Base-by-base conservation (phyloP, 2,113 vertebrate genomes). In the Erythrocercus mccallii region DNA sequence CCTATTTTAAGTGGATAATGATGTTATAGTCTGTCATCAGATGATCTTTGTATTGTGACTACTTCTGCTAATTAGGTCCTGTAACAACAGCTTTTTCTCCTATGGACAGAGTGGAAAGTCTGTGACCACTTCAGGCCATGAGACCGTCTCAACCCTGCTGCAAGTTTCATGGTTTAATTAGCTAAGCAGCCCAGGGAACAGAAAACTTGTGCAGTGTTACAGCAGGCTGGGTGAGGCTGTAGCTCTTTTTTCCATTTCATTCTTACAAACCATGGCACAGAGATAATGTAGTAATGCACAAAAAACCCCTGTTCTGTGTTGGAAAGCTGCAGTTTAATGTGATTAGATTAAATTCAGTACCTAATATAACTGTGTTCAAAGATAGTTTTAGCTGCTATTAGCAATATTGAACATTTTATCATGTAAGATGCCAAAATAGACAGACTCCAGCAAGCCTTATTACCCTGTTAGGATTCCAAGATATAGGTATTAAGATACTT, bases 51-150 rank as follows among this genome's bases (percentile, higher is more conserved):
- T 28, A 56, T 42, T 28, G 24, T 68, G 47, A 47, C 56, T 37
- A 15, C 22, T 61, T 18, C 28, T 54, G 18, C 27, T 84, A 86
- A 53, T 56, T 58, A 77, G 5, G 24, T 48, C 9, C 64, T 73
- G 9, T 27, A 69, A 20, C n/a, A 74, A 18, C 37, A 19, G 3
- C 6, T 23, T 58, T 91, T 62, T 48, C 5, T 89, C 13, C 50
- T 56, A 3, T 10, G 12, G 15, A 44, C 0, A 3, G 33, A 68
- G 14, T 8, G 35, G 48, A 19, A 23, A 50, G 24, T 1, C 0
- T 35, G 31, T 31, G 62, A 61, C n/a, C 10, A 15, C 24, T 61
- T 61, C 40, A 53, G n/a, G 48, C 40, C 31, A 14, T 9, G 42
- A 76, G 51, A 65, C 20, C 13, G 53, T 10, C 37, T 64, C 37